phyloP scores from a whole-genome alignment of 2,888 invertebrate genomes.

The Volucella bombylans region DNA sequence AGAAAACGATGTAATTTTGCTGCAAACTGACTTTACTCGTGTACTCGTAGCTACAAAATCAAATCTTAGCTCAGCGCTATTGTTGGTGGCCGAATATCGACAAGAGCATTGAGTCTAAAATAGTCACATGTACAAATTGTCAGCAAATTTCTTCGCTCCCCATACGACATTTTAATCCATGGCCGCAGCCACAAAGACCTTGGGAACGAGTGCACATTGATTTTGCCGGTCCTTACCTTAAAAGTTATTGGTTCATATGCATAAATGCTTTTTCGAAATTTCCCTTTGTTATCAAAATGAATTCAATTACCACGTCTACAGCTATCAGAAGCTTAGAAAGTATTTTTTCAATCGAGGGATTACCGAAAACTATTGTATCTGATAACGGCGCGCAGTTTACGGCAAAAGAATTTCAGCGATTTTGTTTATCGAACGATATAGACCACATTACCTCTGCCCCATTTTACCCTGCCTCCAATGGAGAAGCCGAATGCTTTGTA shows the following conservation, averaged over 20 bases:
- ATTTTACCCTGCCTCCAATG: constrained; percentile 75
- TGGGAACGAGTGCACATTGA: constrained; percentile 81
- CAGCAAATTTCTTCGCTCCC: no score
- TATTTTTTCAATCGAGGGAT: constrained; percentile 75
- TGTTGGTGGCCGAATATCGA: no score
- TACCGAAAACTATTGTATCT: constrained; percentile 54
- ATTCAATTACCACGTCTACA: background rate
- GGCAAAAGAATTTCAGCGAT: constrained; percentile 61
- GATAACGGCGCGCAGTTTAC: constrained; percentile 75
- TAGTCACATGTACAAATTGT: no score
- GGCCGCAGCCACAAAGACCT: constrained; percentile 71
- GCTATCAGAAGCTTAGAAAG: constrained; percentile 51
- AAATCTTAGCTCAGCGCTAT: no score
- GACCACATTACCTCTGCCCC: constrained; percentile 74
- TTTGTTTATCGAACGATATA: constrained; percentile 74
- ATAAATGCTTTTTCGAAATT: constrained; percentile 81
- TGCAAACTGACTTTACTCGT: no score
- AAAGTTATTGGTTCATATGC: constrained; percentile 78
- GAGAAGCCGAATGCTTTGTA: constrained; percentile 74
- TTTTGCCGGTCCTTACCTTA: constrained; percentile 79
- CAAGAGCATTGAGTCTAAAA: no score
- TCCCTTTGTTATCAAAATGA: constrained; percentile 77
- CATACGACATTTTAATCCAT: constrained; percentile 42
- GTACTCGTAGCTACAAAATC: no score
- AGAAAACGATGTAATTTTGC: no score